Conservation (phyloP, 2,113 vertebrate species). For the Ifrita kowaldi region DNA sequence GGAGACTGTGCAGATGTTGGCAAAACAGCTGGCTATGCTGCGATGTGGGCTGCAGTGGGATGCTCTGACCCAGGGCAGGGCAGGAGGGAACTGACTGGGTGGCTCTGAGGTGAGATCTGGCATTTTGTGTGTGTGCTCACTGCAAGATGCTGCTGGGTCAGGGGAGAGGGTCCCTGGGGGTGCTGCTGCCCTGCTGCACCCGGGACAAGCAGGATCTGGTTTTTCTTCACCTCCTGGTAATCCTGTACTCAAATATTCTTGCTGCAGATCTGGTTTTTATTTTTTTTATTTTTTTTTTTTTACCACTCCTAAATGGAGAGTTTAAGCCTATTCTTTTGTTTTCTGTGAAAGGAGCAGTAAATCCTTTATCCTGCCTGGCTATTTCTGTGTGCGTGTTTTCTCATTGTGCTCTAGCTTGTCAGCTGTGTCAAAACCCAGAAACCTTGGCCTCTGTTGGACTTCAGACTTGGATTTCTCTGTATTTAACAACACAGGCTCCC, state of each 20-base stretch:
- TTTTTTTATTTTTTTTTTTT: background rate
- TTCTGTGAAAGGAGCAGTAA: slow-evolving; percentile 53
- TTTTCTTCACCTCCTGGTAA: slow-evolving; percentile 5
- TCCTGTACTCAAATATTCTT: slow-evolving; percentile 26
- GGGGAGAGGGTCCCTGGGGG: background rate
- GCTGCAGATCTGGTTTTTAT: background rate
- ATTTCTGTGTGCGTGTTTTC: slow-evolving; percentile 35
- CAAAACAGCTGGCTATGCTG: rapidly evolving
- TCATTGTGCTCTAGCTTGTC: slow-evolving; percentile 45
- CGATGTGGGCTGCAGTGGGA: background rate
- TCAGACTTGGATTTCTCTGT: slow-evolving; percentile 22
- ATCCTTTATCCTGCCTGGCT: slow-evolving; percentile 60
- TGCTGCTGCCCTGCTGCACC: background rate
- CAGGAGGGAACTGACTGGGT: background rate
- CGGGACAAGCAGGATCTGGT: background rate
- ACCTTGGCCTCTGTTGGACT: slow-evolving; percentile 33
- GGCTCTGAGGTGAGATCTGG: background rate
- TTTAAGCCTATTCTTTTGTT: slow-evolving; percentile 63
- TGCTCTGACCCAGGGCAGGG: background rate
- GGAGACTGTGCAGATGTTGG: rapidly evolving
- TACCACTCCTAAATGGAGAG: background rate
- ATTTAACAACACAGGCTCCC: slow-evolving; percentile 28
- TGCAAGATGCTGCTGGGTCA: background rate
- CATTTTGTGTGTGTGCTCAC: background rate
- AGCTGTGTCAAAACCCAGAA: slow-evolving; percentile 45